Conservation (phyloP, 2,888 invertebrate species). For the Lottia gigantea region DNA sequence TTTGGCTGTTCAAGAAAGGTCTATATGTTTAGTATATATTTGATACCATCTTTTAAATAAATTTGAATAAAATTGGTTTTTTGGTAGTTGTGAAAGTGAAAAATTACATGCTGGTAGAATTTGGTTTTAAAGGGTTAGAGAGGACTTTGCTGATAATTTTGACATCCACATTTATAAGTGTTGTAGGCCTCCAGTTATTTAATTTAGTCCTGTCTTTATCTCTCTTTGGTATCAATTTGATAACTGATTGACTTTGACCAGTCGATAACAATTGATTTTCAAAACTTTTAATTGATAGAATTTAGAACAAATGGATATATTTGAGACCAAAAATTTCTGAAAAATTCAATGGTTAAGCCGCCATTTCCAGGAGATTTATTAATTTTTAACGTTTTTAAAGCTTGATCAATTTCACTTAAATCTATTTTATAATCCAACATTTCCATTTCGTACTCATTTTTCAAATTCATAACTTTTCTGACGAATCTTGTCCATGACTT, state of each 20-base stretch:
- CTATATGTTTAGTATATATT: too few relatives aligned
- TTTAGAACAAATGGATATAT: background rate
- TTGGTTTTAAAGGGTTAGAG: background rate
- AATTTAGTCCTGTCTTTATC: background rate
- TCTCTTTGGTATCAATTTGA: too few relatives aligned
- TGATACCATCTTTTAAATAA: too few relatives aligned
- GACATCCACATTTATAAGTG: background rate
- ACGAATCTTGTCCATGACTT: too few relatives aligned
- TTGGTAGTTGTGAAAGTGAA: too few relatives aligned
- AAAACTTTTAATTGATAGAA: too few relatives aligned
- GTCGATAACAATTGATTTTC: too few relatives aligned
- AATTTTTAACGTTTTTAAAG: background rate
- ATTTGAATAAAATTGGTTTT: too few relatives aligned
- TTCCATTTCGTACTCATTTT: constrained; percentile 7
- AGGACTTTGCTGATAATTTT: background rate
- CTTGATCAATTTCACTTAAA: background rate
- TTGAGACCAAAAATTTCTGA: background rate
- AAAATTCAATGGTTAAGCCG: background rate
- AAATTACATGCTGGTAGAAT: too few relatives aligned
- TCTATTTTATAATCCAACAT: constrained; percentile 6
- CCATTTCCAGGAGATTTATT: constrained; percentile 7
- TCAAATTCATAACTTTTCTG: background rate
- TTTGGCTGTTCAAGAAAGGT: too few relatives aligned
- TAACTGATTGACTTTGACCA: too few relatives aligned
- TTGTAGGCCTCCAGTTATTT: background rate